Evolutionary conservation across 1,140 invertebrate species (phyloP).

Genomic region (Drosophila sproati): DNA sequence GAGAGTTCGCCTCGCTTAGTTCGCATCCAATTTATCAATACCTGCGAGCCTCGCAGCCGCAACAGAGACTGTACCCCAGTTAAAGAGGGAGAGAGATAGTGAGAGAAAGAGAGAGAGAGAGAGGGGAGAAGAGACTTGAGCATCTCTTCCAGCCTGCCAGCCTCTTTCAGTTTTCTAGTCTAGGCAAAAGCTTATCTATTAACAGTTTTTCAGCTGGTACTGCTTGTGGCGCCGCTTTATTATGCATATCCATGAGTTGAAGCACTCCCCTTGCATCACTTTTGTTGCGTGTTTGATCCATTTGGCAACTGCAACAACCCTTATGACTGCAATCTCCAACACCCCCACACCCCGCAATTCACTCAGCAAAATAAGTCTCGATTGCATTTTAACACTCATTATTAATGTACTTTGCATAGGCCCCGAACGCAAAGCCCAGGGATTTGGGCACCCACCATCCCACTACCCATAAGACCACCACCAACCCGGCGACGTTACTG

Average conservation of each 20-base stretch:
- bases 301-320: constrained; percentile 26
- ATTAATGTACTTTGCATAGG: constrained; percentile 55
- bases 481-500: not conserved
- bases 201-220: constrained; percentile 30
- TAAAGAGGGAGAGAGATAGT: not conserved
- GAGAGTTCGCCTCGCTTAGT: constrained; percentile 23
- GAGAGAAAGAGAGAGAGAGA: not conserved
- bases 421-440: constrained; percentile 13
- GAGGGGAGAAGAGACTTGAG: not conserved
- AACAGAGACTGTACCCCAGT: constrained; percentile 44
- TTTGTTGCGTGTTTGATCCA: constrained; percentile 1
- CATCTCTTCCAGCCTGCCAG: not conserved
- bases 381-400: constrained; percentile 81
- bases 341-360: not conserved
- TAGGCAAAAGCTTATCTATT: constrained; percentile 18
- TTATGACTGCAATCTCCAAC: not conserved
- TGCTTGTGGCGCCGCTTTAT: constrained; percentile 27
- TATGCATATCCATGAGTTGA: constrained; percentile 25
- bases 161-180: constrained; percentile 19
- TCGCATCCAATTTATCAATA: constrained; percentile 49
- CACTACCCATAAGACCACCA: constrained; percentile 3
- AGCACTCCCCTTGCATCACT: not conserved
- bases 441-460: constrained; percentile 27
- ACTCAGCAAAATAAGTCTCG: constrained; percentile 36
- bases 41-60: constrained; percentile 24